These are phyloP conservation scores for Oligia strigilis DNA, from an alignment of 2,888 invertebrate species.

Conservation along the genomic window DNA sequence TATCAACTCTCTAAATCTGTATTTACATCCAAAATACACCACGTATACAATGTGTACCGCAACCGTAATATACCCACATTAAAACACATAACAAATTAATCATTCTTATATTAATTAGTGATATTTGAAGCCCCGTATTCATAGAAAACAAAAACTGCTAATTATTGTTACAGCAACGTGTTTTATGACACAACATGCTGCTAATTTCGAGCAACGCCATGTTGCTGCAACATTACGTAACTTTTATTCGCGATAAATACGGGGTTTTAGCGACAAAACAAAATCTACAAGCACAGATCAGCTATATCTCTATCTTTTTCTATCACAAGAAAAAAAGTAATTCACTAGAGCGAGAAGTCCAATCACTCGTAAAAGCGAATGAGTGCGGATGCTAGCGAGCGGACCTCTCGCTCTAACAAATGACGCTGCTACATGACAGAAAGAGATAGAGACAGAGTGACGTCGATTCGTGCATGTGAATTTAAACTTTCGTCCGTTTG, in stretches of 20 bases:
- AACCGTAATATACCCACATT: conserved; percentile 51
- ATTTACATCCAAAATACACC: conserved; percentile 22
- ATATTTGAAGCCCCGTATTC: conserved; percentile 5
- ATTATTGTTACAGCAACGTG: conserved; percentile 7
- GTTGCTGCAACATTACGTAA: conserved; percentile 11
- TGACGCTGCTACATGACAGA: not conserved
- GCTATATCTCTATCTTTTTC: not conserved
- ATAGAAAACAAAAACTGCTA: not conserved
- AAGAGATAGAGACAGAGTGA: not conserved
- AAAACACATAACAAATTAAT: conserved; percentile 36
- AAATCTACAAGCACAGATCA: conserved; percentile 15
- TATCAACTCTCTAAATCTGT: not conserved
- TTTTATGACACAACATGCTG: not conserved
- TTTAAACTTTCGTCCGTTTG: conserved; percentile 16
- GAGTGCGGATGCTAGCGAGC: conserved; percentile 15
- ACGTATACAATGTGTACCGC: conserved; percentile 33
- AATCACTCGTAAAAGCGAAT: conserved; percentile 25
- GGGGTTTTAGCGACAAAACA: not conserved
- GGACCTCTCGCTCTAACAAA: conserved; percentile 6
- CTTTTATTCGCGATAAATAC: conserved; percentile 13
- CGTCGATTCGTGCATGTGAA: not conserved
- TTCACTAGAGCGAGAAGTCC: conserved; percentile 8
- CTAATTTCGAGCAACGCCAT: conserved; percentile 10
- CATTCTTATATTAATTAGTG: conserved; percentile 39
- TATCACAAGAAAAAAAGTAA: not conserved